Percentiles rank a stretch among this genome's conserved stretches.
These are phyloP conservation scores for Recurvirostra avosetta DNA, from an alignment of 2,113 vertebrate species.

Conservation along the genomic window DNA sequence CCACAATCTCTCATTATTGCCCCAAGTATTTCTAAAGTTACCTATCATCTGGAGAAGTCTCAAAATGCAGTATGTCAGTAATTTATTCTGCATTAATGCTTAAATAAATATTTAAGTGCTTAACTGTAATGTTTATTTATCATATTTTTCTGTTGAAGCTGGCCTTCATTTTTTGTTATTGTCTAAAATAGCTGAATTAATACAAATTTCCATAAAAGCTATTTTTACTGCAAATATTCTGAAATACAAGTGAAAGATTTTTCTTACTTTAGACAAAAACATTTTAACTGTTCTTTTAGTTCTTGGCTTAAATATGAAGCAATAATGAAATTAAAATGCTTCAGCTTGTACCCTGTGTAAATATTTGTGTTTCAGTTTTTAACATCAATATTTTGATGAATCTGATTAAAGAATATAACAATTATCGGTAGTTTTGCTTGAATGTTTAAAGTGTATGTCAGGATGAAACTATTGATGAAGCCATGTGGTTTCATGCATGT, in stretches of 20 bases:
- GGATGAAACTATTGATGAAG: background rate
- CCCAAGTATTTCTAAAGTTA: background rate
- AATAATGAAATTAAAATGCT: background rate
- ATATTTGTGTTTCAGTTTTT: background rate
- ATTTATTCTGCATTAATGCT: background rate
- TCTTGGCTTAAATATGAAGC: background rate
- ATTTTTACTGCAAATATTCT: background rate
- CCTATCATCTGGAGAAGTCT: background rate
- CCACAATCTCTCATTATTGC: background rate
- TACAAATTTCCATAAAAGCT: background rate
- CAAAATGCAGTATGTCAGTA: background rate
- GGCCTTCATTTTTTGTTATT: background rate
- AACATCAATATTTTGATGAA: background rate
- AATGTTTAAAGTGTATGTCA: background rate
- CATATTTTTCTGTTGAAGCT: background rate
- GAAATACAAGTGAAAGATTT: background rate
- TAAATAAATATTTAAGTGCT: conserved; percentile 22
- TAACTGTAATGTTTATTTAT: background rate
- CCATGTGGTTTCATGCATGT: background rate
- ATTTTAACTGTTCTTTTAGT: background rate
- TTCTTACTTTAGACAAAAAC: background rate
- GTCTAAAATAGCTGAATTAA: background rate
- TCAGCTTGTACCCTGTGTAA: background rate
- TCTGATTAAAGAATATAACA: background rate
- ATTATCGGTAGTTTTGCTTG: background rate